These are phyloP conservation scores for Caligus rogercresseyi DNA, from an alignment of 1,140 invertebrate species.

Conservation along the genomic window DNA sequence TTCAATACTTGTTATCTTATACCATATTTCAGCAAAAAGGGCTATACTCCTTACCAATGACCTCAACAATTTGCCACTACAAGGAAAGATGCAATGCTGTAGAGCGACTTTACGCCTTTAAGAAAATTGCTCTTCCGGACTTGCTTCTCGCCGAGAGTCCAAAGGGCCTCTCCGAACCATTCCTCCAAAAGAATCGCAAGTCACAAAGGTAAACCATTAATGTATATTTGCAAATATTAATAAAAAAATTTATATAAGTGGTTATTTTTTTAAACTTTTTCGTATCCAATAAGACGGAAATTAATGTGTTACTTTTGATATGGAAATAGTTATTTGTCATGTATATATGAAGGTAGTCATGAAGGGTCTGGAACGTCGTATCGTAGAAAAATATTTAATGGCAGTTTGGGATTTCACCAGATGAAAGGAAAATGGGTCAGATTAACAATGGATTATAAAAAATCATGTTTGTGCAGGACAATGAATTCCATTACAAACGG, in stretches of 20 bases:
- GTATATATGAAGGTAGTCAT: neutral
- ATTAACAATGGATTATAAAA: no score
- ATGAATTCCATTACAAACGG: no score
- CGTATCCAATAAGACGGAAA: no score
- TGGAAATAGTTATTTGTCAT: no score
- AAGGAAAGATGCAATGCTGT: neutral
- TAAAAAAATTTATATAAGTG: neutral
- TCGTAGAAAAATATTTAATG: neutral
- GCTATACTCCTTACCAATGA: neutral
- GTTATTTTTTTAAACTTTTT: no score
- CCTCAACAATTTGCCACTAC: neutral
- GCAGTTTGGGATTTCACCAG: no score
- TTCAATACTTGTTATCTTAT: no score
- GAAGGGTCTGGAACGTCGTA: neutral
- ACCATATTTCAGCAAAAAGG: neutral
- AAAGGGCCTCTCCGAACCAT: neutral
- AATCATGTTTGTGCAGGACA: no score
- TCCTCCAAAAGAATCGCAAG: constrained; percentile 6
- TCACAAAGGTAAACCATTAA: neutral
- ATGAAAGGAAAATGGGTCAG: no score
- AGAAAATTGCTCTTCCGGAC: constrained; percentile 3
- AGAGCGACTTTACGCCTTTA: neutral
- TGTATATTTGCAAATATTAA: neutral
- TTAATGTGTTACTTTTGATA: no score
- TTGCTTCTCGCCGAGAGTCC: neutral